These are phyloP conservation scores for Ictalurus furcatus DNA, from an alignment of 2,113 vertebrate genomes.

Conservation along the genomic window DNA sequence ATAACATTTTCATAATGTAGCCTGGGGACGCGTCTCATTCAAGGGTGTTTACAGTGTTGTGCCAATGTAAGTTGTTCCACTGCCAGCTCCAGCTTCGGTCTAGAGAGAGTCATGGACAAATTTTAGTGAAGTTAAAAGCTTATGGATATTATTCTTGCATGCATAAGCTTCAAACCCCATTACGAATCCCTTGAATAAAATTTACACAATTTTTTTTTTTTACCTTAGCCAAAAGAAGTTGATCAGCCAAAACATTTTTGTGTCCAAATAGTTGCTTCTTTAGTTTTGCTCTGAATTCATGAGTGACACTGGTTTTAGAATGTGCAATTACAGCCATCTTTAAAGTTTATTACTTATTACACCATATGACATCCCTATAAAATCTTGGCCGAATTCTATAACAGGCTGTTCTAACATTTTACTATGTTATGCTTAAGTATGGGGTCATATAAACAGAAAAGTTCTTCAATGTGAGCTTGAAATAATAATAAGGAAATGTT, in stretches of 20 bases:
- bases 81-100: conserved; percentile 2
- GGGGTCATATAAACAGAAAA: neutral
- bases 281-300: neutral
- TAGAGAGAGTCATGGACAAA: neutral
- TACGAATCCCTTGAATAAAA: neutral
- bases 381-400: neutral
- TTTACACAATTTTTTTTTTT: neutral
- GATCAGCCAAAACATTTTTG: neutral
- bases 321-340: neutral
- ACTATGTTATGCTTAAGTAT: neutral
- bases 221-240: neutral
- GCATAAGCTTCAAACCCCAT: neutral
- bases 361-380: neutral
- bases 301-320: neutral
- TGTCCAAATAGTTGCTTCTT: neutral
- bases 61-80: conserved; percentile 12
- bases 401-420: neutral
- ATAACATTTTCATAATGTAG: neutral
- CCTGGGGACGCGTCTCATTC: neutral
- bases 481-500: neutral
- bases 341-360: neutral
- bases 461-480: neutral
- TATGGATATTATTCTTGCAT: neutral
- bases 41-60: neutral
- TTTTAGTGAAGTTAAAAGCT: neutral